A percentile compares a stretch with the other conserved stretches of the same genome.
phyloP scores from a whole-genome alignment of 2,888 invertebrate species.

The Pollenia griseotomentosa region DNA sequence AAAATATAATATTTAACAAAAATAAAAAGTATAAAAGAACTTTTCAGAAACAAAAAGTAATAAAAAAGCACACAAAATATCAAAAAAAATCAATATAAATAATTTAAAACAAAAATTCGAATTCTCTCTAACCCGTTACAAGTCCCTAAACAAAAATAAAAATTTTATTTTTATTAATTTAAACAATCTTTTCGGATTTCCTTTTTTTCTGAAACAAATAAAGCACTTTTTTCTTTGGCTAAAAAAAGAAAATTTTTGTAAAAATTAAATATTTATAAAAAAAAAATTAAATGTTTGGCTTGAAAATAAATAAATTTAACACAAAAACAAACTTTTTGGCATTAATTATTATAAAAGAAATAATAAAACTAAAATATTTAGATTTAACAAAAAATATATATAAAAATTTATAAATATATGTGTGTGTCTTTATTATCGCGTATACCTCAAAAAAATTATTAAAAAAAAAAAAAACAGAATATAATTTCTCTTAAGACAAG shows the following conservation, averaged over 20 bases:
- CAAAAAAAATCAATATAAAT: constrained; percentile 69
- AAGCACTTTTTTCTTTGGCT: constrained; percentile 58
- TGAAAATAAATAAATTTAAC: constrained; percentile 67
- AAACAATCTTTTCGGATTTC: not conserved
- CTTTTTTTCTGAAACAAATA: constrained; percentile 8
- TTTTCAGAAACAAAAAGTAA: constrained; percentile 63
- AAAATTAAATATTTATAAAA: constrained; percentile 73
- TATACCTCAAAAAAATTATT: constrained; percentile 84
- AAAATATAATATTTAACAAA: constrained; percentile 68
- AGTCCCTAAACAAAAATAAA: not conserved
- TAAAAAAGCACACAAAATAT: constrained; percentile 80
- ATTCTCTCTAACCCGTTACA: not conserved
- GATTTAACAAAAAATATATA: constrained; percentile 54
- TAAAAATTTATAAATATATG: constrained; percentile 80
- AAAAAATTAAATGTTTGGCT: constrained; percentile 76
- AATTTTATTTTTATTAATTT: constrained; percentile 10
- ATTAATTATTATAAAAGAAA: constrained; percentile 70
- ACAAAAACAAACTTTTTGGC: constrained; percentile 72
- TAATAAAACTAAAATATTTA: constrained; percentile 69
- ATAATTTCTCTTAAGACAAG: constrained; percentile 77
- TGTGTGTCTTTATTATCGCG: constrained; percentile 85
- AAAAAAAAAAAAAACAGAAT: constrained; percentile 74
- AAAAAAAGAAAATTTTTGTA: constrained; percentile 64
- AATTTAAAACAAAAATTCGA: constrained; percentile 34
- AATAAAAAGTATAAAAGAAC: constrained; percentile 53